Conservation (phyloP, 2,888 invertebrate genomes). For the Galeruca laticollis region DNA sequence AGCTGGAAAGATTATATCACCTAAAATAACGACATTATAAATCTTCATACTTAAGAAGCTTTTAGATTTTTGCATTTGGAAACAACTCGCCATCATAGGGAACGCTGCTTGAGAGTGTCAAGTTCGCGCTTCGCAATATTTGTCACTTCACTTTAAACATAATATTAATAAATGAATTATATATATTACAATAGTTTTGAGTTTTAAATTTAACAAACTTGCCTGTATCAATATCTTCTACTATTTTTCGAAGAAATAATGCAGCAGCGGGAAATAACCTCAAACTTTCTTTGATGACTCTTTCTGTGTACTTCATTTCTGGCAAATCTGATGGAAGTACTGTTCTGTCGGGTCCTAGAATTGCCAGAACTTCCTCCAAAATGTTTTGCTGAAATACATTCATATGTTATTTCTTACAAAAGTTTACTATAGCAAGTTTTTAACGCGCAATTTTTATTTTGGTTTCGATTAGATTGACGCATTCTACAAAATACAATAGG, state of each 20-base stretch:
- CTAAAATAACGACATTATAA: too few species aligned
- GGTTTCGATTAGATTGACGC: neutral
- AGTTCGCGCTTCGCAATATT: too few species aligned
- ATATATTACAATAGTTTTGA: too few species aligned
- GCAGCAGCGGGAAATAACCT: conserved; percentile 52
- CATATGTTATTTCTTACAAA: neutral
- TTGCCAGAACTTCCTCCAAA: conserved; percentile 65
- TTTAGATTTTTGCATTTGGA: too few species aligned
- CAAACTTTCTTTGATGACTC: conserved; percentile 52
- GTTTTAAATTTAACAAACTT: too few species aligned
- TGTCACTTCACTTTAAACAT: too few species aligned
- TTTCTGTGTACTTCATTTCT: conserved; percentile 51
- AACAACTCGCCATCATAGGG: too few species aligned
- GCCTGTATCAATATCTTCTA: too few species aligned
- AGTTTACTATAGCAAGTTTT: too few species aligned
- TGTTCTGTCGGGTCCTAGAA: conserved; percentile 66
- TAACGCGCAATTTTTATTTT: conserved; percentile 8
- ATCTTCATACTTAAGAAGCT: too few species aligned
- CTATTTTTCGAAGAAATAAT: conserved; percentile 25
- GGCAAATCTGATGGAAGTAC: conserved; percentile 66
- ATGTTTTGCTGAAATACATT: conserved; percentile 56
- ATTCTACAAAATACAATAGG: neutral
- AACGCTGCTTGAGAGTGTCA: too few species aligned
- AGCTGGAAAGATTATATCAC: conserved; percentile 54
- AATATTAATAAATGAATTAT: too few species aligned